Evolutionary conservation across 2,888 invertebrate species (phyloP).

Genomic region (Pinctada fucata): DNA sequence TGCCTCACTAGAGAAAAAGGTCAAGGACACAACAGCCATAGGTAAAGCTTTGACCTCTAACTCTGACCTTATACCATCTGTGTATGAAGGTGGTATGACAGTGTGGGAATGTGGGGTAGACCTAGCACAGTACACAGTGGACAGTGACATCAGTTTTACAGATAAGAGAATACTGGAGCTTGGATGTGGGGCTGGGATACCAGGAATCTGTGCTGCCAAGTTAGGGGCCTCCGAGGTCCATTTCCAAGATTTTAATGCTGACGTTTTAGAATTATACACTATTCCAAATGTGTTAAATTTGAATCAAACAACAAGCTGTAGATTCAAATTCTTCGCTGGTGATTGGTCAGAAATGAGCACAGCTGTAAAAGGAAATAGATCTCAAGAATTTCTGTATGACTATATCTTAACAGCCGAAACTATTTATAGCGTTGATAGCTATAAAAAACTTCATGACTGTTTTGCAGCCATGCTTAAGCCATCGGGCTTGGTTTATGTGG

Average conservation of each 20-base stretch:
- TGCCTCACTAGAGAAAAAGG: constrained; percentile 40
- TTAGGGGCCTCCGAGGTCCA: constrained; percentile 83
- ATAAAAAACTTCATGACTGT: constrained; percentile 85
- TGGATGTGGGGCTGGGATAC: constrained; percentile 93
- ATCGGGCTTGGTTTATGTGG: constrained; percentile 82
- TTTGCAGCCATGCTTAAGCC: constrained; percentile 82
- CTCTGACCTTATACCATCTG: constrained; percentile 60
- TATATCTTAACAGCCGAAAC: constrained; percentile 94
- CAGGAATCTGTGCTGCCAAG: constrained; percentile 87
- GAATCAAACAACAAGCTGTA: constrained; percentile 77
- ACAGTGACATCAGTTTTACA: constrained; percentile 61
- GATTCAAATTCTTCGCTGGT: constrained; percentile 81
- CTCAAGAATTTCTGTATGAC: constrained; percentile 82
- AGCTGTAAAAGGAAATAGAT: background rate
- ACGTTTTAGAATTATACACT: constrained; percentile 88
- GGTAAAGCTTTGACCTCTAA: constrained; percentile 44
- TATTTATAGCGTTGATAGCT: constrained; percentile 88
- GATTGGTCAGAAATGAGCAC: constrained; percentile 84
- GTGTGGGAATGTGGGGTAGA: constrained; percentile 97
- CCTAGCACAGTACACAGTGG: constrained; percentile 83
- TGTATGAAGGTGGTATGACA: constrained; percentile 88
- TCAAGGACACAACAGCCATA: constrained; percentile 36
- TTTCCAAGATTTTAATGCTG: constrained; percentile 96
- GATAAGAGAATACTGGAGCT: constrained; percentile 87
- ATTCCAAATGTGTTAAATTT: constrained; percentile 86